Conservation (phyloP, 1,140 invertebrate species). For the Drosophila obscura region DNA sequence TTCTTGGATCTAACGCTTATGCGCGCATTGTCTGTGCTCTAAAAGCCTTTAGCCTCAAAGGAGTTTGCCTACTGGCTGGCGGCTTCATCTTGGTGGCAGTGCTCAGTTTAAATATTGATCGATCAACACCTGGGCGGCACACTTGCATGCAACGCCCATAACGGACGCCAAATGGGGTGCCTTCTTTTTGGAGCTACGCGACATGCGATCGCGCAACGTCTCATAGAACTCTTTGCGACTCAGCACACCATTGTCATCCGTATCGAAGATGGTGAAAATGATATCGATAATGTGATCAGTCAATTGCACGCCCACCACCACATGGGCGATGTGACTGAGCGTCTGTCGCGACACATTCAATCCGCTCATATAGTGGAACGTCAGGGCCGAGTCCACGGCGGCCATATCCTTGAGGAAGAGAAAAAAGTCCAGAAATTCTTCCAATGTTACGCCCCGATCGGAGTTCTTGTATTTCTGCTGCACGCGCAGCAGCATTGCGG, state of each 20-base stretch:
- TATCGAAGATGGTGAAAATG: conserved; percentile 53
- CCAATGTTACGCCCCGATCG: conserved; percentile 13
- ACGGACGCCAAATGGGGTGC: not conserved
- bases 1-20: conserved; percentile 3
- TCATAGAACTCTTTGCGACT: conserved; percentile 29
- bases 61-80: conserved; percentile 28
- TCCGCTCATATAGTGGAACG: conserved; percentile 45
- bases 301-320: conserved; percentile 21
- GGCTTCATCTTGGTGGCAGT: conserved; percentile 1
- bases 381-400: conserved; percentile 32
- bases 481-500: conserved; percentile 13
- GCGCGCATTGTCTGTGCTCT: conserved; percentile 30
- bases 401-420: conserved; percentile 35
- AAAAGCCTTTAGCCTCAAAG: conserved; percentile 61
- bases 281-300: conserved; percentile 42
- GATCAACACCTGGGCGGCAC: conserved; percentile 9
- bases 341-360: conserved; percentile 34
- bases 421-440: conserved; percentile 49
- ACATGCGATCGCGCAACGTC: not conserved
- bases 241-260: conserved; percentile 31
- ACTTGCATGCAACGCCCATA: conserved; percentile 24
- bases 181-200: not conserved
- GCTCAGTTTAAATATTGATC: not conserved
- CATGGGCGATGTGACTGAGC: conserved; percentile 28
- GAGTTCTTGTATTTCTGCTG: conserved; percentile 9